Percentiles rank a stretch among this genome's conserved stretches.
phyloP scores from a whole-genome alignment of 2,113 vertebrate species.

The Micronycteris hirsuta region DNA sequence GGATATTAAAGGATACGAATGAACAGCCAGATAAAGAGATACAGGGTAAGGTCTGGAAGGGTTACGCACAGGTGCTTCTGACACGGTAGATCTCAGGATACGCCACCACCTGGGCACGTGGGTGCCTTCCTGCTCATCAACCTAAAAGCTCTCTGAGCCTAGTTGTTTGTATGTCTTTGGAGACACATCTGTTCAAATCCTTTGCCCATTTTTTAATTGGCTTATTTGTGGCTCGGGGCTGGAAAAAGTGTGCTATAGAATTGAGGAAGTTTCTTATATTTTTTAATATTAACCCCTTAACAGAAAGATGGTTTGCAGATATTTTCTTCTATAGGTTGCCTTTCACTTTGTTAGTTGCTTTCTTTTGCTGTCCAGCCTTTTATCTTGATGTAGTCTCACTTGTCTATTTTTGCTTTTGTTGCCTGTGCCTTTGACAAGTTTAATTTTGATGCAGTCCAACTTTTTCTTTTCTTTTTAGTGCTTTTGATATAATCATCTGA shows the following conservation, averaged over 20 bases:
- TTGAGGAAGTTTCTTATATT: background rate
- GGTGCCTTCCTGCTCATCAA: background rate
- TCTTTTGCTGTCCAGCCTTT: background rate
- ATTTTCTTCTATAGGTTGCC: background rate
- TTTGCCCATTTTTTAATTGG: background rate
- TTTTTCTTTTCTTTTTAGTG: background rate
- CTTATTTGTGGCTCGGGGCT: background rate
- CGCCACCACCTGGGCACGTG: background rate
- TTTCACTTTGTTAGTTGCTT: background rate
- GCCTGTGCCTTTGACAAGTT: background rate
- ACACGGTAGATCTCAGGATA: background rate
- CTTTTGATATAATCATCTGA: background rate
- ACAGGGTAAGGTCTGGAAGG: background rate
- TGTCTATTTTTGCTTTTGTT: background rate
- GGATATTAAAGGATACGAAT: background rate
- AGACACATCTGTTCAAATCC: background rate
- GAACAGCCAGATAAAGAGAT: background rate
- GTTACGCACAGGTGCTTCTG: background rate
- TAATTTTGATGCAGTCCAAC: background rate
- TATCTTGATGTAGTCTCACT: background rate
- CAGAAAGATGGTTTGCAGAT: background rate
- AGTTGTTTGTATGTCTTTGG: background rate
- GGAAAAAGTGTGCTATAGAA: background rate
- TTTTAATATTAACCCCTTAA: background rate
- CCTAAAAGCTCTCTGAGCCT: background rate